A percentile compares a stretch with the other conserved stretches of the same genome.
These are phyloP conservation scores for Salvelinus alpinus DNA, from an alignment of 2,113 vertebrate species.

Conservation along the genomic window DNA sequence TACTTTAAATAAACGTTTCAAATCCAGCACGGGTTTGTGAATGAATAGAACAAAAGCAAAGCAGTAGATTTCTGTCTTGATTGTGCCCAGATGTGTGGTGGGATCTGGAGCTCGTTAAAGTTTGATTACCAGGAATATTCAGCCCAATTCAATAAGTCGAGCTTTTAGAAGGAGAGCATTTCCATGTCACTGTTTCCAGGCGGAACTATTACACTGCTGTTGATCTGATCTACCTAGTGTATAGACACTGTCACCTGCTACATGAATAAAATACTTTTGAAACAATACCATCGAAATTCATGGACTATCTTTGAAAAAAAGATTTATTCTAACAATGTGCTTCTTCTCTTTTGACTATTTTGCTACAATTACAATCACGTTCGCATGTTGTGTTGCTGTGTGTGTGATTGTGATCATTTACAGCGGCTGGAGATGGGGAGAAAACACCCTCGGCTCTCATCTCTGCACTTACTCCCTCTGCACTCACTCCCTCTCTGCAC, in stretches of 20 bases:
- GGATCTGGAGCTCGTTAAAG: conserved; percentile 75
- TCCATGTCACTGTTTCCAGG: conserved; percentile 69
- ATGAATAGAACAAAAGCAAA: conserved; percentile 71
- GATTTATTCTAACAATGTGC: too few species aligned
- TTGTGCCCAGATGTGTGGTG: conserved; percentile 76
- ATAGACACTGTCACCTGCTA: background rate
- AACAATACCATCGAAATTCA: too few species aligned
- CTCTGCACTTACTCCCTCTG: background rate
- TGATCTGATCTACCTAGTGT: conserved; percentile 15
- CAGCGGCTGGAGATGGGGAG: too few species aligned
- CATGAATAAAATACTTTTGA: conserved; percentile 18
- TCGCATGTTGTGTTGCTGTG: too few species aligned
- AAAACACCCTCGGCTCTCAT: background rate
- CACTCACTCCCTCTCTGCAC: background rate
- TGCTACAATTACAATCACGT: too few species aligned
- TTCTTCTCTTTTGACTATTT: too few species aligned
- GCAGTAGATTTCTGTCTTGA: conserved; percentile 69
- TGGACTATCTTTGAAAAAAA: too few species aligned
- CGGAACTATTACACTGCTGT: conserved; percentile 59
- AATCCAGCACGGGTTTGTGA: conserved; percentile 67
- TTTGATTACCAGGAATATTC: conserved; percentile 74
- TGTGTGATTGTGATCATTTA: too few species aligned
- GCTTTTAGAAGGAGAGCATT: conserved; percentile 70
- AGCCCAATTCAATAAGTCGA: conserved; percentile 78
- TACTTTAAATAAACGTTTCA: conserved; percentile 77